Conservation (phyloP, 2,797 vertebrate species). For the Lutra lutra region DNA sequence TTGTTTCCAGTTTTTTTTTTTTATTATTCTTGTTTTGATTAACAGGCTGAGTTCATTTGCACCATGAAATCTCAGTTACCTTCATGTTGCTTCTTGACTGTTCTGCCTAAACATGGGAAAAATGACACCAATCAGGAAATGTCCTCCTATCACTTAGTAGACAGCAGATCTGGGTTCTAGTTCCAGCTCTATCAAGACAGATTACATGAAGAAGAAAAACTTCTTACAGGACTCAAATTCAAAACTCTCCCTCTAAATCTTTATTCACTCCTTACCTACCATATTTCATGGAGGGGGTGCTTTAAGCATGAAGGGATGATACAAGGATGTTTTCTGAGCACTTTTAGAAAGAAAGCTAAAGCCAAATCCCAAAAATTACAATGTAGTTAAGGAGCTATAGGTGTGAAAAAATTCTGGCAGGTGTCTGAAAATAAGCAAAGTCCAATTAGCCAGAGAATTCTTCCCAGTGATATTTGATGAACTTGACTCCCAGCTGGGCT, state of each 20-base stretch:
- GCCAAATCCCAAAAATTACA: neutral
- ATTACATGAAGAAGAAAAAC: neutral
- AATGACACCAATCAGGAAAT: neutral
- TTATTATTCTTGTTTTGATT: conserved; percentile 57
- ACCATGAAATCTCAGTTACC: neutral
- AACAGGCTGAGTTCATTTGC: conserved; percentile 1
- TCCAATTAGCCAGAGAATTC: conserved; percentile 55
- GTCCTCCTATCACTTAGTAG: neutral
- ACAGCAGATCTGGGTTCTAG: neutral
- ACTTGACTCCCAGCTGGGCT: conserved; percentile 30
- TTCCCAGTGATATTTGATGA: conserved; percentile 51
- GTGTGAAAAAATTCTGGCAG: neutral
- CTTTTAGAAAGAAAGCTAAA: neutral
- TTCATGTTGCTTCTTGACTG: neutral
- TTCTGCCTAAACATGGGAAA: neutral
- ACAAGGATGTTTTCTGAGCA: neutral
- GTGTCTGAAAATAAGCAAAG: conserved; percentile 44
- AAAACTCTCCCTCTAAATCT: neutral
- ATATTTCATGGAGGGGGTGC: neutral
- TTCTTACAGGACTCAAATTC: neutral
- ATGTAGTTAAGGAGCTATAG: neutral
- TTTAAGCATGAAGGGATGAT: neutral
- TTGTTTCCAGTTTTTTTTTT: neutral
- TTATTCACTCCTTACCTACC: neutral
- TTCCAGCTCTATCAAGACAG: neutral